Conservation (phyloP, 2,113 vertebrate genomes). For the Ailurus styani region DNA sequence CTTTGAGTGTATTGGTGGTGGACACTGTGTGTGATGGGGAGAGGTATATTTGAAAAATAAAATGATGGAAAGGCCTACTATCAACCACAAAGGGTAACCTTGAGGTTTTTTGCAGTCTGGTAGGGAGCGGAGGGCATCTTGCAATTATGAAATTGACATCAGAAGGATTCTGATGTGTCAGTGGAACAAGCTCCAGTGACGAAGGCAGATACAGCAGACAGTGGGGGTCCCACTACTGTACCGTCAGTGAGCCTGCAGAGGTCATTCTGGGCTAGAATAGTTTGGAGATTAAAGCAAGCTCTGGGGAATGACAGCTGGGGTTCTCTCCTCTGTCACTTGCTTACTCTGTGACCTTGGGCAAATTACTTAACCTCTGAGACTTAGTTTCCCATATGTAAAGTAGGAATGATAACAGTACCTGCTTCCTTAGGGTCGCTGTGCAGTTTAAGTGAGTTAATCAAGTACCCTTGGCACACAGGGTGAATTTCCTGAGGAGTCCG, state of each 20-base stretch:
- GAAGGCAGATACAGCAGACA: background rate
- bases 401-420: background rate
- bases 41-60: background rate
- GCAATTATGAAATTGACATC: background rate
- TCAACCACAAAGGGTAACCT: background rate
- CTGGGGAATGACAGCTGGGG: background rate
- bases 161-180: background rate
- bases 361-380: background rate
- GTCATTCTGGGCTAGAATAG: background rate
- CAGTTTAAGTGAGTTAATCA: background rate
- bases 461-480: background rate
- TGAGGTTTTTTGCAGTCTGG: background rate
- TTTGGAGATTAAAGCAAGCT: background rate
- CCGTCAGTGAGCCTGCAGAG: too few relatives aligned
- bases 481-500: background rate
- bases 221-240: background rate
- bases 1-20: background rate
- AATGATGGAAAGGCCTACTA: background rate
- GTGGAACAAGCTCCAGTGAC: rapidly evolving
- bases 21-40: background rate
- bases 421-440: background rate
- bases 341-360: background rate
- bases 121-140: background rate
- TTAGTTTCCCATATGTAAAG: background rate
- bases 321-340: background rate